phyloP scores from a whole-genome alignment of 2,888 invertebrate species.

The Agrochola macilenta region DNA sequence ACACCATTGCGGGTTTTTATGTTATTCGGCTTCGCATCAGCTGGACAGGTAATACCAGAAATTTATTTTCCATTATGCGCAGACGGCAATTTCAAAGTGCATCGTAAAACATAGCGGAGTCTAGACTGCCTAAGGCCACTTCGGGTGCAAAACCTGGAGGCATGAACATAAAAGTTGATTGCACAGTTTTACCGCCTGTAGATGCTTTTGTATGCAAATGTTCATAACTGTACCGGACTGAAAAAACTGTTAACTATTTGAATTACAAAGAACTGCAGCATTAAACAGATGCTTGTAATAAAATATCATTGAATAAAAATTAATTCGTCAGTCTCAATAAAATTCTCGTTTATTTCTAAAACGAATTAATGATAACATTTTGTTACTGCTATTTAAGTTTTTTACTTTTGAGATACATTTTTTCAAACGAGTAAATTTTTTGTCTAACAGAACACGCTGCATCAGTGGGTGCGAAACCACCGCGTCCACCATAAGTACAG shows the following conservation, averaged over 20 bases:
- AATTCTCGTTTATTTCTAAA: background rate
- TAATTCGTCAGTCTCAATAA: background rate
- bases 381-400: background rate
- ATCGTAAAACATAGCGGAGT: constrained; percentile 51
- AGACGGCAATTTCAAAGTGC: constrained; percentile 38
- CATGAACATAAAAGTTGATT: constrained; percentile 43
- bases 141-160: constrained; percentile 37
- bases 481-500: constrained; percentile 35
- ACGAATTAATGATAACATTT: background rate
- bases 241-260: background rate
- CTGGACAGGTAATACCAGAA: constrained; percentile 33
- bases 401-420: background rate
- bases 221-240: constrained; percentile 12
- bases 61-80: constrained; percentile 12
- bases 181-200: constrained; percentile 6
- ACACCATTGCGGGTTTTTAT: constrained; percentile 18
- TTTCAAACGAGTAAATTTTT: background rate
- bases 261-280: background rate
- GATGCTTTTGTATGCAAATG: constrained; percentile 31
- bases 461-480: constrained; percentile 25
- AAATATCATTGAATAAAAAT: background rate
- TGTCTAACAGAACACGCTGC: constrained; percentile 8
- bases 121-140: constrained; percentile 46
- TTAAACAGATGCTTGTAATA: background rate
- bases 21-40: constrained; percentile 27